Conservation (phyloP, 2,113 vertebrate species). For the Columbina picui region DNA sequence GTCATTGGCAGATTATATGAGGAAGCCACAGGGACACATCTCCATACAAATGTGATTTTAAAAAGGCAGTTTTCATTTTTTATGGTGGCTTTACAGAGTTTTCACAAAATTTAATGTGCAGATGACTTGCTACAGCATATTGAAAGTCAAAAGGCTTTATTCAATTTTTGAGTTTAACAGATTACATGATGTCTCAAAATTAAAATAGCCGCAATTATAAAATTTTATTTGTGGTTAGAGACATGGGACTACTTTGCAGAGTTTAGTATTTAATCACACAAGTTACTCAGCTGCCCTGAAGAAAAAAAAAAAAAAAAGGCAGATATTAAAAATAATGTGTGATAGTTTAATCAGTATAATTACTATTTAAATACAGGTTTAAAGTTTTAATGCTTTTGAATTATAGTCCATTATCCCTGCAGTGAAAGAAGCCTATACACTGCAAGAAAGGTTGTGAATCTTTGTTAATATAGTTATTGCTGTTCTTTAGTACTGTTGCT, state of each 20-base stretch:
- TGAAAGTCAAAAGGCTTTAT: constrained; percentile 54
- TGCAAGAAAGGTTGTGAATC: neutral
- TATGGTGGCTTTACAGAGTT: constrained; percentile 46
- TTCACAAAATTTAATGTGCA: constrained; percentile 53
- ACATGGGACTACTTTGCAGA: constrained; percentile 6
- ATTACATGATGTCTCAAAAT: constrained; percentile 44
- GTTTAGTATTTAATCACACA: neutral
- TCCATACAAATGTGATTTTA: constrained; percentile 78
- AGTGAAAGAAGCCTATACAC: neutral
- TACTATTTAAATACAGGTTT: constrained; percentile 34
- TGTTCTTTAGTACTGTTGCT: neutral
- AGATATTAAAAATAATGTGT: constrained; percentile 12
- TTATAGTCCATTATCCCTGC: constrained; percentile 23
- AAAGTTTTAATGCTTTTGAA: constrained; percentile 31
- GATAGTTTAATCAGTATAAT: constrained; percentile 27
- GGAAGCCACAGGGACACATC: constrained; percentile 63
- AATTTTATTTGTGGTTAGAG: constrained; percentile 24
- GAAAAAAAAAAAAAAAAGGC: neutral
- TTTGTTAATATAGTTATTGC: neutral
- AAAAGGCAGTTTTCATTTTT: constrained; percentile 69
- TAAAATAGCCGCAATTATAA: constrained; percentile 50
- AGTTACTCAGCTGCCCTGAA: constrained; percentile 27
- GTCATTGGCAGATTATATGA: constrained; percentile 62
- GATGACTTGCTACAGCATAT: constrained; percentile 56
- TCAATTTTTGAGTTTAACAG: constrained; percentile 48